These are phyloP conservation scores for Neoaliturus tenellus DNA, from an alignment of 2,888 invertebrate species.

Conservation along the genomic window DNA sequence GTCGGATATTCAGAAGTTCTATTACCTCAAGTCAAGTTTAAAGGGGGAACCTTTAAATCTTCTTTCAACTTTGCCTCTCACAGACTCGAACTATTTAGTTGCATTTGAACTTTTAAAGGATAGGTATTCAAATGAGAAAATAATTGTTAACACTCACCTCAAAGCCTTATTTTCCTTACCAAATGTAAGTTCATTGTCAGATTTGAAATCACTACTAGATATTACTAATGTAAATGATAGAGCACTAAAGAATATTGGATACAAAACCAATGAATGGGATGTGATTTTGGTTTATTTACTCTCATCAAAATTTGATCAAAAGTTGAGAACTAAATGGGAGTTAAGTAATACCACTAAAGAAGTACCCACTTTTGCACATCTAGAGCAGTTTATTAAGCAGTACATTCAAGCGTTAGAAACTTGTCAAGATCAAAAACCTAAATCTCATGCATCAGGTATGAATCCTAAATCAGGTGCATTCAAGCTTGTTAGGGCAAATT, in stretches of 20 bases:
- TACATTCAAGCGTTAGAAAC: conserved; percentile 30
- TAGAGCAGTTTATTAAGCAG: not conserved
- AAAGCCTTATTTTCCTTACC: not conserved
- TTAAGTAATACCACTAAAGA: conserved; percentile 15
- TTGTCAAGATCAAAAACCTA: conserved; percentile 2
- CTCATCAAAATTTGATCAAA: not conserved
- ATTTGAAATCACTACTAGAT: not conserved
- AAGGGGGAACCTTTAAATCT: not conserved
- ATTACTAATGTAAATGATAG: not conserved
- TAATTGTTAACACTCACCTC: conserved; percentile 5
- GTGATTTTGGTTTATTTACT: not conserved
- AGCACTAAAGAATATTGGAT: not conserved
- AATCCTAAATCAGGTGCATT: not conserved
- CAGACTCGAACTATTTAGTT: not conserved
- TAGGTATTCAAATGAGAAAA: not conserved
- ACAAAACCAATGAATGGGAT: not conserved
- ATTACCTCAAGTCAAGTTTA: not conserved
- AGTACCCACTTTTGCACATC: not conserved
- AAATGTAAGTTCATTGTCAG: not conserved
- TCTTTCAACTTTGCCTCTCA: not conserved
- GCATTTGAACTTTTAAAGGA: conserved; percentile 4
- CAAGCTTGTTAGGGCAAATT: conserved; percentile 1
- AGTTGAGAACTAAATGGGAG: not conserved
- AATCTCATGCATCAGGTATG: too few species aligned
- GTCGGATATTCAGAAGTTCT: conserved; percentile 19